Evolutionary conservation across 2,113 vertebrate species (phyloP), one percentile per base, ranked within the genome.

Genomic region (Pleuronectes platessa): DNA sequence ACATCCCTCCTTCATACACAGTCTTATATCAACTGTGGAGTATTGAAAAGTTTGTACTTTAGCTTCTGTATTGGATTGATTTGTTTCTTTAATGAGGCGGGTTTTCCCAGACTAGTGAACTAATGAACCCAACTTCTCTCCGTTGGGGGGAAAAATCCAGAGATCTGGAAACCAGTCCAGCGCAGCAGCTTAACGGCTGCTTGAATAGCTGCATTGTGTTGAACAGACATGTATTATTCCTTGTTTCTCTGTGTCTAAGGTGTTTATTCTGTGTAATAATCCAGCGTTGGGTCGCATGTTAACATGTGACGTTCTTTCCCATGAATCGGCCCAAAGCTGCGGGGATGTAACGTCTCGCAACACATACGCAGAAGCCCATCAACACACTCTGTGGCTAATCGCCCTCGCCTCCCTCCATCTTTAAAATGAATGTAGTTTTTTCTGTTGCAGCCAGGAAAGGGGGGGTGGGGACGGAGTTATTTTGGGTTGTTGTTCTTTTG

Each of bases 181-280:
- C 2, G 2, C 68, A 62, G 2, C 68, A 62, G 84, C 75, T 85
- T 88, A 80, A 58, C 2, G 23, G 14, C 47, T 5, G 17, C 37
- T 47, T 86, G 68, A 88, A 90, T 79, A 20, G 84, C 74, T 26
- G 68, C 67, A 79, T 90, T 92, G 91, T 90, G 53, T 76, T 26
- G 27, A 85, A 81, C 77, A 81, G 80, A 79, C 76, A 78, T 42
- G 66, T 71, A 69, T 88, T 81, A 85, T 85, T 83, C 71, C 66
- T 83, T 88, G 56, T 35, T 73, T 73, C 59, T 76, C 21, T 0
- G 54, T n/a, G 73, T 80, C 64, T 68, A 74, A 86, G 84, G 79
- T 87, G 79, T 87, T 89, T 86, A 79, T 84, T 83, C 54, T 53
- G 86, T 68, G 63, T 37, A 9, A 53, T 83, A 87, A 89, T 90